These are phyloP conservation scores for Pangasius sanitwongsei DNA, from an alignment of 2,797 vertebrate genomes.

Conservation along the genomic window DNA sequence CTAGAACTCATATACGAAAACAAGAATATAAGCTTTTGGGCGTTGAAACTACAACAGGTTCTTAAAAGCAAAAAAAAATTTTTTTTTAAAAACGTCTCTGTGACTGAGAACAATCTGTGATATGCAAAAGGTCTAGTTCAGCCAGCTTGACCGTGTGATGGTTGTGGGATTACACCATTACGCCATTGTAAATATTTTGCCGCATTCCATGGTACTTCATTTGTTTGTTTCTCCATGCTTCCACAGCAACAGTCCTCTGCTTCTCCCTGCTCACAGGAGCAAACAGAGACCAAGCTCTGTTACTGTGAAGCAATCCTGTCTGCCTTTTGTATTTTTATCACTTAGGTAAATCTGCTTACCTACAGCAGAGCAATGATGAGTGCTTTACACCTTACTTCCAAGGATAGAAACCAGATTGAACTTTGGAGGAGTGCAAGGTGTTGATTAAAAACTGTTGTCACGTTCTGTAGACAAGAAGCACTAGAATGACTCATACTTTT, in stretches of 20 bases:
- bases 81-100: neutral
- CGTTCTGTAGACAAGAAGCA: slow-evolving; percentile 12
- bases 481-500: slow-evolving; percentile 22
- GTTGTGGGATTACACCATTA: slow-evolving; percentile 69
- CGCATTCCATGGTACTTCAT: slow-evolving; percentile 86
- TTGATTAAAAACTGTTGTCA: slow-evolving; percentile 30
- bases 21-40: slow-evolving; percentile 2
- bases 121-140: slow-evolving; percentile 64
- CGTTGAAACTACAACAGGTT: slow-evolving; percentile 22
- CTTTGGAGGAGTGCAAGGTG: slow-evolving; percentile 26
- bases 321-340: slow-evolving; percentile 60
- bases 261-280: slow-evolving; percentile 62
- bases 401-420: slow-evolving; percentile 20
- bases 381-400: slow-evolving; percentile 22
- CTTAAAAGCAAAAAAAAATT: neutral
- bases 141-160: slow-evolving; percentile 69
- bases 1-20: neutral
- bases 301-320: slow-evolving; percentile 67
- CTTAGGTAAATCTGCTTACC: slow-evolving; percentile 25
- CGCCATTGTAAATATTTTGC: slow-evolving; percentile 88
- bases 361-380: slow-evolving; percentile 24
- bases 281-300: slow-evolving; percentile 71
- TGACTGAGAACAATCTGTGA: slow-evolving; percentile 61
- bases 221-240: slow-evolving; percentile 86
- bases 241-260: slow-evolving; percentile 82